phyloP scores from a whole-genome alignment of 2,888 invertebrate species.

The Lissocephala sabroskyi region DNA sequence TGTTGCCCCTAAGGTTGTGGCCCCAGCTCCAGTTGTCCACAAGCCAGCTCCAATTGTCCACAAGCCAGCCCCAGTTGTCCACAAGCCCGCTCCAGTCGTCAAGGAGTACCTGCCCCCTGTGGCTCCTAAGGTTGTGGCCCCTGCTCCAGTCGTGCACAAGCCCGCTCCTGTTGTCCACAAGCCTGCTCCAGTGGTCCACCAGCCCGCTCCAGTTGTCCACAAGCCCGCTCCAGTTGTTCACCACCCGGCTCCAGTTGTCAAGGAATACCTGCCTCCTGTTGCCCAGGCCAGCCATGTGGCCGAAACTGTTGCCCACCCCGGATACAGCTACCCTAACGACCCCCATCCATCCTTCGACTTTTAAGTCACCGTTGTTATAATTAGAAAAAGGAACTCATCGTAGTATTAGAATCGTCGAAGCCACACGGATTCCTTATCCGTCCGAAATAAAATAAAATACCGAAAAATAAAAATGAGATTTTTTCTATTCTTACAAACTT shows the following conservation, averaged over 20 bases:
- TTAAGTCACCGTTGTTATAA: constrained; percentile 42
- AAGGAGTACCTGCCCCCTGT: constrained; percentile 31
- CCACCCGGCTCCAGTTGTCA: constrained; percentile 16
- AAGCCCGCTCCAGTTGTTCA: constrained; percentile 18
- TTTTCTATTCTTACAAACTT: no score
- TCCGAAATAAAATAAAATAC: constrained; percentile 3
- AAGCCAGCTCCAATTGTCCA: constrained; percentile 16
- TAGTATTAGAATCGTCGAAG: constrained; percentile 55
- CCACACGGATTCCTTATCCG: constrained; percentile 4
- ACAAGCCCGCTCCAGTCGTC: constrained; percentile 10
- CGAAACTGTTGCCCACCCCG: constrained; percentile 19
- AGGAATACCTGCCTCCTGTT: constrained; percentile 16
- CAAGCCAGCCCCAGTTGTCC: constrained; percentile 6
- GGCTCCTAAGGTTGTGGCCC: constrained; percentile 1
- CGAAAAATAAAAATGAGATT: constrained; percentile 1
- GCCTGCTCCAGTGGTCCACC: constrained; percentile 3
- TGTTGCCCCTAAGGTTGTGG: constrained; percentile 10
- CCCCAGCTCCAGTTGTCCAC: constrained; percentile 7
- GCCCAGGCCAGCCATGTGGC: constrained; percentile 10
- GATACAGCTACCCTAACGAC: constrained; percentile 66
- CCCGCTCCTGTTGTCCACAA: not conserved
- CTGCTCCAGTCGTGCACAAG: not conserved
- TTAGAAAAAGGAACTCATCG: constrained; percentile 28
- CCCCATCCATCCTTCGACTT: constrained; percentile 62
- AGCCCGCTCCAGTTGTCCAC: not conserved